Percentiles rank a stretch among this genome's conserved stretches.
phyloP scores from a whole-genome alignment of 2,113 vertebrate species.

The Macrotus californicus region DNA sequence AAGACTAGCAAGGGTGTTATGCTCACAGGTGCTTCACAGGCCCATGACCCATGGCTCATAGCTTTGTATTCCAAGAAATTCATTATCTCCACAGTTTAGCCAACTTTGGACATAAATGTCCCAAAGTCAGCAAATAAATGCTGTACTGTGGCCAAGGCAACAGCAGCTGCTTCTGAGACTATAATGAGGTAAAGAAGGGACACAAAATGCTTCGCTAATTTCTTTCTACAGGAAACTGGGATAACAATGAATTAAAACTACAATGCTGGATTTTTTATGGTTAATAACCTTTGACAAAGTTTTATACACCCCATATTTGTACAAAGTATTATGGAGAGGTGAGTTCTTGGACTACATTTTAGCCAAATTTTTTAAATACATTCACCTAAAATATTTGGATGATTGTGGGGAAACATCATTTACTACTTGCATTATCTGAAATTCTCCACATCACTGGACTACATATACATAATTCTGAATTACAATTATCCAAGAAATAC shows the following conservation, averaged over 20 bases:
- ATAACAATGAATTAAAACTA: slow-evolving; percentile 19
- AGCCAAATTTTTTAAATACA: not conserved
- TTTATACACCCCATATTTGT: not conserved
- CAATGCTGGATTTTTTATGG: not conserved
- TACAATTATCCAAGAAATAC: slow-evolving; percentile 3
- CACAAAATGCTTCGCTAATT: slow-evolving; percentile 26
- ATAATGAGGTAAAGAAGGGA: slow-evolving; percentile 46
- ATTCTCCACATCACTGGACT: not conserved
- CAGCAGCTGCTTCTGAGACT: slow-evolving; percentile 60
- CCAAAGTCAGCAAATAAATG: slow-evolving; percentile 69
- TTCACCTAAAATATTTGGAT: slow-evolving; percentile 20
- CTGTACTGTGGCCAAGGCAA: slow-evolving; percentile 56
- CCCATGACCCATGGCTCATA: not conserved
- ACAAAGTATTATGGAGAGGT: slow-evolving; percentile 2
- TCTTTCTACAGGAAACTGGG: not conserved
- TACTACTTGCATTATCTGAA: not conserved
- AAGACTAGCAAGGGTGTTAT: not conserved
- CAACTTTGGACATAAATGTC: slow-evolving; percentile 56
- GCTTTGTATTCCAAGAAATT: slow-evolving; percentile 57
- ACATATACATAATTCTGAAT: slow-evolving; percentile 13
- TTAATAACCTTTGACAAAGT: slow-evolving; percentile 6
- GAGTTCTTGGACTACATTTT: not conserved
- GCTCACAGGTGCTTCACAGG: slow-evolving; percentile 29
- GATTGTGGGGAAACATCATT: not conserved
- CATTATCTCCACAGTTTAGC: slow-evolving; percentile 30